phyloP scores from a whole-genome alignment of 2,888 invertebrate genomes.

The Pachymerium ferrugineum region DNA sequence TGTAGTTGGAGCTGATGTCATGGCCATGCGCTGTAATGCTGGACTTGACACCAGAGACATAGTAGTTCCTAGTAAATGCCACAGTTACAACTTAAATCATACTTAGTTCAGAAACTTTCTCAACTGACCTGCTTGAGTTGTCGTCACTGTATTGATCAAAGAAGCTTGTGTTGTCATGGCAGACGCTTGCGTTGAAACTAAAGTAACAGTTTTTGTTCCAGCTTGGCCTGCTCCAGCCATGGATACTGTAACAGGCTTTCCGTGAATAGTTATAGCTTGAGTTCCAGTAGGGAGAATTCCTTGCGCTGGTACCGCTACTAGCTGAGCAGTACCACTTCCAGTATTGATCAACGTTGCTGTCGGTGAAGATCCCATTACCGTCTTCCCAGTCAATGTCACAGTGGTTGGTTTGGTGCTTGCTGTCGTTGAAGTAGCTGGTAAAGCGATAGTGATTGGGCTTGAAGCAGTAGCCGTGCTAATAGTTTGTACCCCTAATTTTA shows the following conservation, averaged over 20 bases:
- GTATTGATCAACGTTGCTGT: slow-evolving; percentile 39
- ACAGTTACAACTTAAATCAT: neutral
- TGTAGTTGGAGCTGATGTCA: slow-evolving; percentile 12
- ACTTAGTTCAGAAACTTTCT: neutral
- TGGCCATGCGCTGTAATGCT: slow-evolving; percentile 19
- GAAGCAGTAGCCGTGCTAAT: slow-evolving; percentile 51
- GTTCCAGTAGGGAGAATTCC: slow-evolving; percentile 42
- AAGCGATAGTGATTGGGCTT: slow-evolving; percentile 63
- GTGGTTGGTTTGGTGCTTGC: slow-evolving; percentile 55
- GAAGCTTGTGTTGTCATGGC: slow-evolving; percentile 29
- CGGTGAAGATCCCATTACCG: slow-evolving; percentile 36
- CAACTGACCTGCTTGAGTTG: slow-evolving; percentile 33
- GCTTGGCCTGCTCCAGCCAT: slow-evolving; percentile 57
- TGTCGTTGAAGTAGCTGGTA: slow-evolving; percentile 51
- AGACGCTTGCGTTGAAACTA: slow-evolving; percentile 48
- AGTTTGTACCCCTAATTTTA: slow-evolving; percentile 30
- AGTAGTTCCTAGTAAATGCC: slow-evolving; percentile 23
- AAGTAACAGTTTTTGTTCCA: slow-evolving; percentile 57
- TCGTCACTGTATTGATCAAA: slow-evolving; percentile 34
- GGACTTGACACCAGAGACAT: slow-evolving; percentile 27
- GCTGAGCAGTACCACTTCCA: slow-evolving; percentile 40
- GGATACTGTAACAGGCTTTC: slow-evolving; percentile 67
- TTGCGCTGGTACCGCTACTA: slow-evolving; percentile 43
- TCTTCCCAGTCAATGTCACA: slow-evolving; percentile 57
- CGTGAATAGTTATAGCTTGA: slow-evolving; percentile 59